Conservation (phyloP, 2,797 vertebrate genomes). For the Melopsittacus undulatus region DNA sequence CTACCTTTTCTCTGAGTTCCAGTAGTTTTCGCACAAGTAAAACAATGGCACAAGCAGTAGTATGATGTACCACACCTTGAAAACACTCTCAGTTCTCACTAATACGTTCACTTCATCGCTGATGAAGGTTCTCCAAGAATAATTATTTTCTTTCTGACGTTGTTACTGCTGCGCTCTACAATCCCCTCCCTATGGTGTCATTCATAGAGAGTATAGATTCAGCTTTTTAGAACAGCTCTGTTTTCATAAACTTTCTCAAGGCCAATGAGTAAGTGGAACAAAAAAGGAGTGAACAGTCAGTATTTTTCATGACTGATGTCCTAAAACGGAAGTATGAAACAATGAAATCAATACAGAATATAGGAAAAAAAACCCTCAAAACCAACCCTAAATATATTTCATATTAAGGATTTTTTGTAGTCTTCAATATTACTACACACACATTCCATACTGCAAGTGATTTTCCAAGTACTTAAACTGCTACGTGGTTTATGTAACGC, state of each 20-base stretch:
- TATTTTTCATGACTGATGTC: neutral
- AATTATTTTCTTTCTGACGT: neutral
- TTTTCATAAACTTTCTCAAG: neutral
- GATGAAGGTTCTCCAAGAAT: neutral
- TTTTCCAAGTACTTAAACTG: neutral
- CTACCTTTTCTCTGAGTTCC: neutral
- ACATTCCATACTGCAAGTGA: neutral
- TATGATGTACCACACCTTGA: neutral
- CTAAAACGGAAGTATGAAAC: neutral
- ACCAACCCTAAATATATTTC: neutral
- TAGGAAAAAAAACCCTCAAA: neutral
- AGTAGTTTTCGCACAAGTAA: neutral
- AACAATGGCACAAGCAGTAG: neutral
- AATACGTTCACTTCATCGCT: neutral
- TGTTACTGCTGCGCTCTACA: neutral
- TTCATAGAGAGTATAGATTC: neutral
- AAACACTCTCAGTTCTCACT: neutral
- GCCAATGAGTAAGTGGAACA: rapidly evolving
- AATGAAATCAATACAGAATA: neutral
- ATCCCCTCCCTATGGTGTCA: neutral
- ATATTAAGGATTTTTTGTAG: neutral
- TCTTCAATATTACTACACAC: neutral
- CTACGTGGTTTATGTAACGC: rapidly evolving
- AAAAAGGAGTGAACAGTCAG: neutral
- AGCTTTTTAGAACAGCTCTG: neutral